Evolutionary conservation across 2,797 vertebrate species (phyloP).

Genomic region (Onychomys torridus): DNA sequence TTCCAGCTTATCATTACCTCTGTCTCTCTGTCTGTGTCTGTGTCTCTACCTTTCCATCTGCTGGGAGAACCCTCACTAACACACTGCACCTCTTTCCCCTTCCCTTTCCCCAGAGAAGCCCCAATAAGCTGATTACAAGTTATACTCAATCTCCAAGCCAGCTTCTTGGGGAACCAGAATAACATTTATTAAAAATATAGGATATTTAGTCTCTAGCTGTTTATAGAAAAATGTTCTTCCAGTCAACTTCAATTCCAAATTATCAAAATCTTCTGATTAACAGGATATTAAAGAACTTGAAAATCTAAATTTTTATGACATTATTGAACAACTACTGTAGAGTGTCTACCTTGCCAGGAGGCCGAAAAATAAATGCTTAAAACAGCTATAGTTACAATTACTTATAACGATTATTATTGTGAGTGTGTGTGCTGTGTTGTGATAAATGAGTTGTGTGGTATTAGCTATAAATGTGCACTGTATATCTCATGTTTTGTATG

Average conservation of each 20-base stretch:
- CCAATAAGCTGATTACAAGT: rapidly evolving
- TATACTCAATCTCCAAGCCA: neutral
- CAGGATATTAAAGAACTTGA: slow-evolving; percentile 42
- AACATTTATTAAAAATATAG: neutral
- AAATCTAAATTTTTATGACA: neutral
- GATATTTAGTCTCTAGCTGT: neutral
- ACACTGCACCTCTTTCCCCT: rapidly evolving
- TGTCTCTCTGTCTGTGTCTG: neutral
- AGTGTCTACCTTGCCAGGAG: neutral
- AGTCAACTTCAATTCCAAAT: slow-evolving; percentile 29
- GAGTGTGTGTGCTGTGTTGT: neutral
- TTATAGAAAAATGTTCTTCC: neutral
- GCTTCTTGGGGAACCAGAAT: neutral
- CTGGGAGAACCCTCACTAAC: neutral
- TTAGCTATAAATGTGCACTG: neutral
- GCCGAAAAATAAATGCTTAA: neutral
- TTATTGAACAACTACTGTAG: neutral
- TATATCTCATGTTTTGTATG: neutral
- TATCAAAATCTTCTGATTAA: slow-evolving; percentile 35
- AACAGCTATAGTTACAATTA: neutral
- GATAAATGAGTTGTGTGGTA: neutral
- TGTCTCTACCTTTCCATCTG: neutral
- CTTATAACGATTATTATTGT: neutral
- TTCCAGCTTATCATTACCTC: neutral
- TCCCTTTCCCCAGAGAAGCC: neutral